phyloP scores from a whole-genome alignment of 1,140 invertebrate genomes.

The Brachionus koreanus region DNA sequence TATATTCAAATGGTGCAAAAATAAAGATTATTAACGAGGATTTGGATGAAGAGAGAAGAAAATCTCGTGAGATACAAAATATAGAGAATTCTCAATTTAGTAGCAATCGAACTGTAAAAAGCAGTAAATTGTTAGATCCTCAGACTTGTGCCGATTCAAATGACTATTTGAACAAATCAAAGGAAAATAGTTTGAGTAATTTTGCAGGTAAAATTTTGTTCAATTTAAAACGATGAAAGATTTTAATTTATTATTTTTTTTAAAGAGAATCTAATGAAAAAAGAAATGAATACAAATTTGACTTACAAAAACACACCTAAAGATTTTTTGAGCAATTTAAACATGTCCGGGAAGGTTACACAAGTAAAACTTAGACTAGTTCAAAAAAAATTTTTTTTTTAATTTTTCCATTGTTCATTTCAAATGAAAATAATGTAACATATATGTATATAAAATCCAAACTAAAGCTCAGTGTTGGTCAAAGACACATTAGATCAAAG shows the following conservation, averaged over 20 bases:
- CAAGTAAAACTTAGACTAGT: slow-evolving; percentile 3
- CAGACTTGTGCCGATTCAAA: not conserved
- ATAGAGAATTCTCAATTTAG: not conserved
- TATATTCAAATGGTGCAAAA: not conserved
- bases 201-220: not conserved
- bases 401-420: too few relatives aligned
- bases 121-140: not conserved
- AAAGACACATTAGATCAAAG: too few relatives aligned
- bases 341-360: slow-evolving; percentile 20
- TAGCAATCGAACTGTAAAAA: not conserved
- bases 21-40: not conserved
- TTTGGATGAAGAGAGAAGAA: not conserved
- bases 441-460: too few relatives aligned
- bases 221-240: too few relatives aligned
- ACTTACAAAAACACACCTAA: slow-evolving; percentile 24
- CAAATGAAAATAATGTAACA: too few relatives aligned
- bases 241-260: not conserved
- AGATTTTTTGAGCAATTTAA: slow-evolving; percentile 22
- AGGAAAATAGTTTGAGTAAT: slow-evolving; percentile 23
- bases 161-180: not conserved
- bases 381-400: too few relatives aligned
- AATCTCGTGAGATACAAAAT: not conserved
- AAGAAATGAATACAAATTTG: slow-evolving; percentile 26
- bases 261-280: slow-evolving; percentile 35
- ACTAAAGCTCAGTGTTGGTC: too few relatives aligned